Base-by-base conservation (phyloP, 2,797 vertebrate species). In the Coranthus polyacanthus region DNA sequence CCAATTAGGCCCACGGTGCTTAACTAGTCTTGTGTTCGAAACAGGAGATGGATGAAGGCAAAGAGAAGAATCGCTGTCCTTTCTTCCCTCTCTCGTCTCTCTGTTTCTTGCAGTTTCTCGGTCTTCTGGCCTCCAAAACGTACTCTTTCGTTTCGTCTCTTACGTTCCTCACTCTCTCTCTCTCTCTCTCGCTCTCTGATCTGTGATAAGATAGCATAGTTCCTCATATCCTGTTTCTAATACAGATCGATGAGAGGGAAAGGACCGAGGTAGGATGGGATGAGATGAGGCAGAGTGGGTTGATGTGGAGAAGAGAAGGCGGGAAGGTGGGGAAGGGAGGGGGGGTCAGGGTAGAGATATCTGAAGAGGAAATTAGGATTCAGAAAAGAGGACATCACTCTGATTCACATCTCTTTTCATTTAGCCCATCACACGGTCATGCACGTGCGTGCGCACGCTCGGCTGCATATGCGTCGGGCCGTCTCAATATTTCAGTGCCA, bases 211-310 rank as follows among this genome's bases (percentile, higher is more conserved):
- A 92, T 90, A 92, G 82, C 75, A 89, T 84, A 87, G 85, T 82
- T 90, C 89, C 88, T 90, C 88, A 89, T 91, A 91, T 90, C 89
- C 90, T 89, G 91, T 91, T 91, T 90, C 88, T 92, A 92, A 89
- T 92, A 89, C 87, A 89, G 87, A 87, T 89, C 78, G 82, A 91
- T 91, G 91, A 78, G 81, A 81, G 83, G 84, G 73, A 85, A 67
- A 75, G 82, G 87, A 72, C 79, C 32, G 52, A 73, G 83, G 83
- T 79, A 78, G 84, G 84, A 66, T 55, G 71, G 82, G 73, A 83
- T 78, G 83, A 88, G 79, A 84, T 63, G 86, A 85, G 68, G 78
- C 80, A 86, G 83, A 89, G 88, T 83, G 83, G 84, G 72, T 65
- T 75, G 83, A 86, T 78, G 81, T 73, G 73, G 78, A 83, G 81